Percentiles rank a stretch among this genome's conserved stretches.
These are phyloP conservation scores for Coreius guichenoti DNA, from an alignment of 2,797 vertebrate species.

Conservation along the genomic window DNA sequence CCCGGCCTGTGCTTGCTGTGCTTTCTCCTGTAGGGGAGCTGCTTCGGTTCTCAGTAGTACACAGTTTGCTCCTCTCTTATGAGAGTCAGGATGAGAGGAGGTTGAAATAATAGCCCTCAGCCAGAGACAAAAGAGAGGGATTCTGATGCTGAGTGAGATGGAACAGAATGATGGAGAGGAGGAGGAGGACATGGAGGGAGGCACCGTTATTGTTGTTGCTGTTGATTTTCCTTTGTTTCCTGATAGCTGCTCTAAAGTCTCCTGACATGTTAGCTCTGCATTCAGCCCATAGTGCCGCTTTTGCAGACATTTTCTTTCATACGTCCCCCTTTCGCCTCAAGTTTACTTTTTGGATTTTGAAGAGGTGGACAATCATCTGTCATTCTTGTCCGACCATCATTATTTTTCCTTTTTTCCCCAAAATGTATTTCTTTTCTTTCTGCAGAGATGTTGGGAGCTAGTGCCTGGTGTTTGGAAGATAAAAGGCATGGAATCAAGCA, in stretches of 20 bases:
- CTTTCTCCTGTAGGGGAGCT: constrained; percentile 9
- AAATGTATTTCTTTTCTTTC: constrained; percentile 58
- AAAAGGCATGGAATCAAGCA: constrained; percentile 79
- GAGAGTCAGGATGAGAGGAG: constrained; percentile 18
- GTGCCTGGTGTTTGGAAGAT: constrained; percentile 76
- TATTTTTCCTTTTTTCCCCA: constrained; percentile 40
- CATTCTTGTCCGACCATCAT: constrained; percentile 68
- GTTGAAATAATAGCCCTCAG: constrained; percentile 50
- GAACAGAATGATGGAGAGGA: constrained; percentile 31
- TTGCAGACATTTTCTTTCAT: constrained; percentile 63
- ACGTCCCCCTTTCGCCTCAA: constrained; percentile 53
- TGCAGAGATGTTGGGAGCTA: constrained; percentile 71
- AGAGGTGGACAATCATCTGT: constrained; percentile 68
- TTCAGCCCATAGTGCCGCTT: constrained; percentile 61
- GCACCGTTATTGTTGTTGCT: constrained; percentile 45
- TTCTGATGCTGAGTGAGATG: constrained; percentile 23
- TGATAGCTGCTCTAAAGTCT: constrained; percentile 49
- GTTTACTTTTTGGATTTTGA: constrained; percentile 66
- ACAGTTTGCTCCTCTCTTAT: constrained; percentile 25
- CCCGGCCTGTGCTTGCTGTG: background rate
- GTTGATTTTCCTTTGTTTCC: constrained; percentile 43
- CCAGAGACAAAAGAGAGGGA: constrained; percentile 34
- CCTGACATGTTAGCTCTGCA: constrained; percentile 65
- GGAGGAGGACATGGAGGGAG: constrained; percentile 24
- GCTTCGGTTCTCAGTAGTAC: constrained; percentile 27